Evolutionary conservation across 2,113 vertebrate genomes (phyloP).

Genomic region (Ictidomys tridecemlineatus): DNA sequence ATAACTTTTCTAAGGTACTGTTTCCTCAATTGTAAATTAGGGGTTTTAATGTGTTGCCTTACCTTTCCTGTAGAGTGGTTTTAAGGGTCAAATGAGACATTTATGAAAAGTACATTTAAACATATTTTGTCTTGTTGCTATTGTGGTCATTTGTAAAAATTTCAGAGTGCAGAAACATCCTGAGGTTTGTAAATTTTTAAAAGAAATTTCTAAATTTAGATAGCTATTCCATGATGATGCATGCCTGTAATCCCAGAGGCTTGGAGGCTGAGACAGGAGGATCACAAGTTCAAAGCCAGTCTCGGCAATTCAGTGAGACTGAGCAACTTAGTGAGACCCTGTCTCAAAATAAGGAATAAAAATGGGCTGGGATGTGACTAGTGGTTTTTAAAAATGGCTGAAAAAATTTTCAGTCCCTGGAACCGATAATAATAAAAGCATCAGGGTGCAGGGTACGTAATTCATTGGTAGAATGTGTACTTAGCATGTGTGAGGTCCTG

Average conservation of each 20-base stretch:
- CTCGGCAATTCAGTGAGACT: too few species aligned
- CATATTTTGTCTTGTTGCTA: constrained; percentile 2
- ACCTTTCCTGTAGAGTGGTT: neutral
- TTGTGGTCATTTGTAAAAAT: constrained; percentile 31
- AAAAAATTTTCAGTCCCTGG: too few species aligned
- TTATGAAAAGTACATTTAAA: constrained; percentile 56
- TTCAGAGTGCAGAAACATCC: constrained; percentile 19
- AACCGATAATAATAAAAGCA: neutral
- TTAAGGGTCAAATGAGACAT: constrained; percentile 49
- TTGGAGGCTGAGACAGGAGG: too few species aligned
- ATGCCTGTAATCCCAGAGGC: too few species aligned
- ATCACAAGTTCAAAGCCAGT: too few species aligned
- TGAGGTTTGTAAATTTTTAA: constrained; percentile 40
- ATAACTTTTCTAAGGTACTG: constrained; percentile 26
- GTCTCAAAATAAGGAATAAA: too few species aligned
- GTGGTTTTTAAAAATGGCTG: too few species aligned
- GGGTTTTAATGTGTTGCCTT: constrained; percentile 39
- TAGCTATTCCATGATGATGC: neutral
- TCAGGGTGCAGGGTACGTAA: too few species aligned
- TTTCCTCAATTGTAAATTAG: constrained; percentile 46
- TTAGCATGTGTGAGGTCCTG: neutral
- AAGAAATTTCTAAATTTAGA: constrained; percentile 38
- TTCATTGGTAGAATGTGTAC: neutral
- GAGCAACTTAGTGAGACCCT: too few species aligned
- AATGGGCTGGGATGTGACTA: too few species aligned